Evolutionary conservation across 1,140 invertebrate genomes (phyloP).

Genomic region (Ceratina australensis): DNA sequence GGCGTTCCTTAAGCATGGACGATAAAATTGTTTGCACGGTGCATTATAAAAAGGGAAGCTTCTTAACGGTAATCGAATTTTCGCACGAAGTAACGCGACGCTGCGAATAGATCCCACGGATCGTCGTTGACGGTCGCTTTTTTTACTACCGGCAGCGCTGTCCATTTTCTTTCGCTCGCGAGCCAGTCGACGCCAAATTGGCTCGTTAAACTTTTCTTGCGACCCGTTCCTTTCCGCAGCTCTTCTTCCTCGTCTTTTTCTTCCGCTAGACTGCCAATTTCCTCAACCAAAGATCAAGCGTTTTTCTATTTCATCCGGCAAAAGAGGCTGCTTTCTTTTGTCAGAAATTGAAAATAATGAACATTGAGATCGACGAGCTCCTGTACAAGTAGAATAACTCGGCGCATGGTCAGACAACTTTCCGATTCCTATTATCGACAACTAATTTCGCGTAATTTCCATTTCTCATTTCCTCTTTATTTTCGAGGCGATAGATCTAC

Average conservation of each 20-base stretch:
- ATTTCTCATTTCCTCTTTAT: too few relatives aligned
- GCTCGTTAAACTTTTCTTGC: constrained; percentile 49
- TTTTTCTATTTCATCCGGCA: not conserved
- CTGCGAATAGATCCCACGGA: constrained; percentile 24
- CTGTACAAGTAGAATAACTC: not conserved
- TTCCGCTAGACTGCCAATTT: not conserved
- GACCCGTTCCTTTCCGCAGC: not conserved
- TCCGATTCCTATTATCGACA: not conserved
- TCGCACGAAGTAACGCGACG: constrained; percentile 7
- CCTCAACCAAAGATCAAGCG: not conserved
- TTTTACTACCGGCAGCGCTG: constrained; percentile 6
- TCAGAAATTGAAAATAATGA: not conserved
- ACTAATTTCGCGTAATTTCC: not conserved
- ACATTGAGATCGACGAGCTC: not conserved
- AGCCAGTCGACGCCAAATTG: constrained; percentile 49
- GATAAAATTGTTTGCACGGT: constrained; percentile 30
- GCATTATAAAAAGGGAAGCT: not conserved
- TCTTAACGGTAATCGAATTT: constrained; percentile 56
- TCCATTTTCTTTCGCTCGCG: constrained; percentile 35
- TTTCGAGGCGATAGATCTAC: too few relatives aligned
- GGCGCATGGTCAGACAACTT: not conserved
- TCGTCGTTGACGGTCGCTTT: constrained; percentile 6
- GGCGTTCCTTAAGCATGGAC: constrained; percentile 4
- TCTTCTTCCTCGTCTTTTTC: not conserved
- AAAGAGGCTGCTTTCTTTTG: not conserved